Conservation (phyloP, 2,113 vertebrate genomes). For the Cyprinodon variegatus region DNA sequence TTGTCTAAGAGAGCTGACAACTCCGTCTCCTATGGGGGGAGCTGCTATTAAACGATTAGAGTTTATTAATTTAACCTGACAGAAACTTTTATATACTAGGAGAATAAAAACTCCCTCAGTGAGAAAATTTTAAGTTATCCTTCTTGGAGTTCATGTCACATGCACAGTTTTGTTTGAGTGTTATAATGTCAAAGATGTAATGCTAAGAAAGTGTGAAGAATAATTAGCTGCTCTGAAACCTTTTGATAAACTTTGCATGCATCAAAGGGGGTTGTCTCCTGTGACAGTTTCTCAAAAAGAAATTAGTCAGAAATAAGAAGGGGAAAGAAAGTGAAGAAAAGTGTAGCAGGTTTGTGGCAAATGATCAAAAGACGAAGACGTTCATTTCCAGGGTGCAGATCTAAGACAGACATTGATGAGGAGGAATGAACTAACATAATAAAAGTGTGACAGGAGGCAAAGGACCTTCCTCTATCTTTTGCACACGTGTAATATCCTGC, state of each 20-base stretch:
- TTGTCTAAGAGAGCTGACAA: slow-evolving; percentile 41
- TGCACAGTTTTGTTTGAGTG: slow-evolving; percentile 42
- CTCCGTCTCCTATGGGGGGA: slow-evolving; percentile 25
- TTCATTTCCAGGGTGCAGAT: slow-evolving; percentile 46
- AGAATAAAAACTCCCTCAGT: slow-evolving; percentile 18
- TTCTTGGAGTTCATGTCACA: slow-evolving; percentile 24
- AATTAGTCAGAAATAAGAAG: slow-evolving; percentile 44
- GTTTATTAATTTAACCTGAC: slow-evolving; percentile 30
- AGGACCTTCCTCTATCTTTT: slow-evolving; percentile 23
- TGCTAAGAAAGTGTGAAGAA: slow-evolving; percentile 43
- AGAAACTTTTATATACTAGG: slow-evolving; percentile 20
- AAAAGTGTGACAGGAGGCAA: slow-evolving; percentile 36
- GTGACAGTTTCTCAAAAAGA: slow-evolving; percentile 57
- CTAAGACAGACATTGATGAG: slow-evolving; percentile 37
- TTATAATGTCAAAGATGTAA: slow-evolving; percentile 45
- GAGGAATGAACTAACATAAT: slow-evolving; percentile 37
- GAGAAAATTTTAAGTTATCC: slow-evolving; percentile 26
- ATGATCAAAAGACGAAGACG: slow-evolving; percentile 67
- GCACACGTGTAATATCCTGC: background rate
- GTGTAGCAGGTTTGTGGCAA: slow-evolving; percentile 25
- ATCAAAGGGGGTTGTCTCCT: slow-evolving; percentile 60
- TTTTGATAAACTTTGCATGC: slow-evolving; percentile 63
- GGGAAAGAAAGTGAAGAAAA: slow-evolving; percentile 29
- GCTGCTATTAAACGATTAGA: slow-evolving; percentile 12
- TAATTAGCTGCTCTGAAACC: slow-evolving; percentile 63